Percentiles rank a stretch among this genome's conserved stretches.
Evolutionary conservation across 2,113 vertebrate species (phyloP).

Genomic region (Pristiophorus japonicus): DNA sequence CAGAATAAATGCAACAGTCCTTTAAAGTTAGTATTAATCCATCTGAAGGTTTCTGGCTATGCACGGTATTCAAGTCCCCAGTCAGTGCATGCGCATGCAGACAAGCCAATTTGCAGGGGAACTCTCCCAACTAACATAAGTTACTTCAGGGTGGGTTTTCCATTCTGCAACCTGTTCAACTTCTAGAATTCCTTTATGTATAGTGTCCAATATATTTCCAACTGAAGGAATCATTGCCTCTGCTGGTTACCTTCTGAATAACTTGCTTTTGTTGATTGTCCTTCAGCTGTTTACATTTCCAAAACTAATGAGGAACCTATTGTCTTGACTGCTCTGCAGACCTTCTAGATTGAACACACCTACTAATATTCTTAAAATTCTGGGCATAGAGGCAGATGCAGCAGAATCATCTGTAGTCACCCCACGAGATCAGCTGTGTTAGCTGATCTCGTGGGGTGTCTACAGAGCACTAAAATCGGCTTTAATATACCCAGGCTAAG

Average conservation of each 20-base stretch:
- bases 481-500: not conserved
- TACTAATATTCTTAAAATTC: not conserved
- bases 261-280: not conserved
- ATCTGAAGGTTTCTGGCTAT: too few species aligned
- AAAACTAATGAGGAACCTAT: not conserved
- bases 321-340: not conserved
- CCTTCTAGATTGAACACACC: not conserved
- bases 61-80: too few species aligned
- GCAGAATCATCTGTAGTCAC: not conserved
- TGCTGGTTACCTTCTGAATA: not conserved
- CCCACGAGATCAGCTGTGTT: not conserved
- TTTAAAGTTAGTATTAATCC: too few species aligned
- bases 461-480: not conserved
- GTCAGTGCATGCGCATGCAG: too few species aligned
- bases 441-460: not conserved
- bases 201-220: too few species aligned
- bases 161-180: too few species aligned
- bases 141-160: too few species aligned
- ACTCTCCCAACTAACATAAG: too few species aligned
- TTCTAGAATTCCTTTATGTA: too few species aligned
- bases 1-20: too few species aligned
- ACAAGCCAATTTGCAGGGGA: too few species aligned
- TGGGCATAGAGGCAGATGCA: not conserved
- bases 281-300: not conserved
- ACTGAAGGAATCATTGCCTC: too few species aligned